Base-by-base conservation (phyloP, 2,888 invertebrate genomes). In the Serripes groenlandicus region DNA sequence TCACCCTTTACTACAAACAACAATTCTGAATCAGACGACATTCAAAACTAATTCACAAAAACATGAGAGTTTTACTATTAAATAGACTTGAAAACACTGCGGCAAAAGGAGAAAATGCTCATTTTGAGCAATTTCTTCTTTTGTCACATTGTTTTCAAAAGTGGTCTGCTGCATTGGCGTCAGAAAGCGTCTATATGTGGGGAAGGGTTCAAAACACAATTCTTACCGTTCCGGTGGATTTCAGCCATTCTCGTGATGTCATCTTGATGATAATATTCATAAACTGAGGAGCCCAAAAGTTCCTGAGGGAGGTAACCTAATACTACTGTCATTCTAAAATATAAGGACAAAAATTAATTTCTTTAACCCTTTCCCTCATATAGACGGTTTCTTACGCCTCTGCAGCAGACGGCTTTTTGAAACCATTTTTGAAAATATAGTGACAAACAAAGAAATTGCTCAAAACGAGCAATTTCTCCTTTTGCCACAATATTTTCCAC, bases 271-370 rank as follows among this genome's bases (percentile, higher is more conserved):
- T 97, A 97, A 95, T 98, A 98, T 95, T 98, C 98, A 94, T 98
- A 98, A 96, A 98, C 97, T 90, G 98, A 98, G 18, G 98, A 97
- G 52, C 98, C 98, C 30, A 98, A 95, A 68, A 99, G 95, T 95
- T 99, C 98, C 95, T 99, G 98, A 0, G 98, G 98, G 77, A 99
- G 95, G 95, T 97, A 98, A 1, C 98, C 98, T 81, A 98, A 96
- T 49, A 97, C 97, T 86, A 98, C 94, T 1, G 98, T 98, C 34
- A 97, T 98, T 94, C 98, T 98, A 95, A 35, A 74, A 86, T 11
- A 30, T 23, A 69, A 75, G n/a, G n/a, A n/a, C n/a, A n/a, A n/a
- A n/a, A n/a, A n/a, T n/a, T n/a, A n/a, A n/a, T n/a, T n/a, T n/a
- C n/a, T 49, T 15, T 49, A 5, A 49, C n/a, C n/a, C n/a, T n/a